Evolutionary conservation across 2,113 vertebrate species (phyloP).

Genomic region (Rhodinocichla rosea): DNA sequence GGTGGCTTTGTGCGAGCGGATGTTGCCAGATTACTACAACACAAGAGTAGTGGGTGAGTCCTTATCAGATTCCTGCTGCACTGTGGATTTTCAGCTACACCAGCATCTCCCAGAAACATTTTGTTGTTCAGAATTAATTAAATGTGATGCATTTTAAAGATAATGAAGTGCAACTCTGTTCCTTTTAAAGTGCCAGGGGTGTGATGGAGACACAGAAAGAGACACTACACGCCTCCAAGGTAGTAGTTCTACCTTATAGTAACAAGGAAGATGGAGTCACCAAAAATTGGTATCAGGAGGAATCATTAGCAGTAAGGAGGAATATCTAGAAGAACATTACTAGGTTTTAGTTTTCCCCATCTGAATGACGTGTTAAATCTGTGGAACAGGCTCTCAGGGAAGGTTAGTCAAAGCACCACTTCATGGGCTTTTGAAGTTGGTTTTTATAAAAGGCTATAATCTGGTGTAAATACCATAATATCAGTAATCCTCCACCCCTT

Average conservation of each 20-base stretch:
- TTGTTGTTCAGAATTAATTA: not conserved
- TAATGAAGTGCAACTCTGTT: not conserved
- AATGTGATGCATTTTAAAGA: not conserved
- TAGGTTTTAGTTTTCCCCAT: not conserved
- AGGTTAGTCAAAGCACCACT: not conserved
- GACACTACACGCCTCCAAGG: not conserved
- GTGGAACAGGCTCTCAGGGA: not conserved
- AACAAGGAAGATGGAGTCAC: not conserved
- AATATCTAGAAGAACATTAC: not conserved
- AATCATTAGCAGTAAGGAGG: not conserved
- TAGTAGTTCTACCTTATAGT: not conserved
- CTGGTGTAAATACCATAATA: not conserved
- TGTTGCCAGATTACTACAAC: constrained; percentile 98
- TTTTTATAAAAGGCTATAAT: not conserved
- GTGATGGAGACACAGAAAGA: not conserved
- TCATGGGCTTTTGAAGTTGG: not conserved
- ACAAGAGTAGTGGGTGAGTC: constrained; percentile 95
- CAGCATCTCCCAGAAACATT: not conserved
- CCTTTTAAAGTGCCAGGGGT: not conserved
- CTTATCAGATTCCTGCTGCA: not conserved
- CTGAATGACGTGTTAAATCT: not conserved
- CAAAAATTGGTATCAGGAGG: not conserved
- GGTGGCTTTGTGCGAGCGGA: constrained; percentile 92
- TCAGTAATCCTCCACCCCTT: not conserved
- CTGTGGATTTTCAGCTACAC: not conserved